Conservation (phyloP, 2,888 invertebrate species). For the Synanthedon andrenaeformis region DNA sequence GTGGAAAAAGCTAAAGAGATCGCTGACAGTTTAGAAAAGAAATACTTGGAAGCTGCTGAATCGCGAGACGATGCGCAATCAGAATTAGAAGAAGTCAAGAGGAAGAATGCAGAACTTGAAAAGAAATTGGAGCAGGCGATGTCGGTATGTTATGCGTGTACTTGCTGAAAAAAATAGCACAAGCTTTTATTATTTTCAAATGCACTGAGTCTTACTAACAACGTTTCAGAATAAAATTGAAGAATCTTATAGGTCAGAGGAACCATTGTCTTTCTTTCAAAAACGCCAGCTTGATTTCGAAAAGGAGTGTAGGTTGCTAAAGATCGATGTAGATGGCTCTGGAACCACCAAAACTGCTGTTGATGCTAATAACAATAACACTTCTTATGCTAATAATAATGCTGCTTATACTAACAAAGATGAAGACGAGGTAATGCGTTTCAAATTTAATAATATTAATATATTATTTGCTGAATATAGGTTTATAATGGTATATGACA, state of each 20-base stretch:
- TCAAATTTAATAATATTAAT: background rate
- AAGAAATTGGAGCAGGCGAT: conserved; percentile 79
- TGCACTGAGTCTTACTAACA: conserved; percentile 24
- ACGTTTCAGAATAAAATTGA: conserved; percentile 47
- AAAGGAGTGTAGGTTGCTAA: conserved; percentile 59
- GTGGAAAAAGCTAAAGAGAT: conserved; percentile 82
- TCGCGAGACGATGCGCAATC: conserved; percentile 80
- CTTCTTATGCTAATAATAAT: conserved; percentile 13
- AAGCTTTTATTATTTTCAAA: background rate
- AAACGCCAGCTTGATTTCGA: conserved; percentile 59
- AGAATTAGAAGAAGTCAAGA: conserved; percentile 84
- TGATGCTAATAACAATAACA: conserved; percentile 36
- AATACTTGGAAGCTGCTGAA: conserved; percentile 80
- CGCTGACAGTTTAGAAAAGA: conserved; percentile 84
- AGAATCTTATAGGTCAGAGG: conserved; percentile 38
- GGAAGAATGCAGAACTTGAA: conserved; percentile 81
- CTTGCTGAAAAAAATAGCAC: background rate
- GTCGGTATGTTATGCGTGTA: conserved; percentile 45
- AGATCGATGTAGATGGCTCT: conserved; percentile 48
- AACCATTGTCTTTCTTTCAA: conserved; percentile 59
- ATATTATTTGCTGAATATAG: no score
- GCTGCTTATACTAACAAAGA: conserved; percentile 35
- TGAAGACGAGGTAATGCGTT: conserved; percentile 13
- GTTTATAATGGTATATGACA: no score
- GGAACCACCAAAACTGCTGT: conserved; percentile 41